phyloP scores from a whole-genome alignment of 2,888 invertebrate genomes.

The Crepidodera aurea region DNA sequence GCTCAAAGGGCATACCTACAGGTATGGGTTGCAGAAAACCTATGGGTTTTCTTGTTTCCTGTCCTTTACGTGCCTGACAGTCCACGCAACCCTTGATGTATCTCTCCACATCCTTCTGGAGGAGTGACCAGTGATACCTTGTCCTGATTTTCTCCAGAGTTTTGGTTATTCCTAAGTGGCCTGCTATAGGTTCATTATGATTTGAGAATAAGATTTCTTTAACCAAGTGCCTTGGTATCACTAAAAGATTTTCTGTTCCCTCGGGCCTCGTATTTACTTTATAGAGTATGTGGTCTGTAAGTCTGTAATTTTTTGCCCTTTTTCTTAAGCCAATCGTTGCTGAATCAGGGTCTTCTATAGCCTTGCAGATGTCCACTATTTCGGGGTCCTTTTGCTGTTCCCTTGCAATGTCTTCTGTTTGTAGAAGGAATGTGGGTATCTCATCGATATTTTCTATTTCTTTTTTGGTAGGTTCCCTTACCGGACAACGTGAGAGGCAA shows the following conservation, averaged over 20 bases:
- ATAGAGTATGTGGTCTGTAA: constrained; percentile 34
- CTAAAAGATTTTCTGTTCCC: constrained; percentile 33
- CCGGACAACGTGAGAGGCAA: too few relatives aligned
- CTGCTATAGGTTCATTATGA: constrained; percentile 37
- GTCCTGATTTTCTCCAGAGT: constrained; percentile 38
- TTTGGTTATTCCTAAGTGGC: constrained; percentile 41
- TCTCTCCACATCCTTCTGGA: constrained; percentile 34
- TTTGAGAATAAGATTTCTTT: constrained; percentile 36
- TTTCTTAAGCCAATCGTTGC: constrained; percentile 14
- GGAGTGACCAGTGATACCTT: constrained; percentile 43
- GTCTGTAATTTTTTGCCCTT: constrained; percentile 33
- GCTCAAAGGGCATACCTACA: constrained; percentile 28
- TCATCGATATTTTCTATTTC: too few relatives aligned
- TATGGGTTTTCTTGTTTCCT: constrained; percentile 31
- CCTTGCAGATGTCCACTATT: not conserved
- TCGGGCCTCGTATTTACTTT: constrained; percentile 21
- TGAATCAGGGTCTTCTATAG: not conserved
- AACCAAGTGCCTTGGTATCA: constrained; percentile 35
- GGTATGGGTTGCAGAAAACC: constrained; percentile 5
- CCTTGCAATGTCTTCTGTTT: too few relatives aligned
- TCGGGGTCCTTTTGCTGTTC: not conserved
- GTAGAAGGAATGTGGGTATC: too few relatives aligned
- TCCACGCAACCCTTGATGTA: too few relatives aligned
- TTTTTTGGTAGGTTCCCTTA: too few relatives aligned
- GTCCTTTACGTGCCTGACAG: not conserved